Evolutionary conservation across 2,113 vertebrate species (phyloP).

Genomic region (Solea senegalensis): DNA sequence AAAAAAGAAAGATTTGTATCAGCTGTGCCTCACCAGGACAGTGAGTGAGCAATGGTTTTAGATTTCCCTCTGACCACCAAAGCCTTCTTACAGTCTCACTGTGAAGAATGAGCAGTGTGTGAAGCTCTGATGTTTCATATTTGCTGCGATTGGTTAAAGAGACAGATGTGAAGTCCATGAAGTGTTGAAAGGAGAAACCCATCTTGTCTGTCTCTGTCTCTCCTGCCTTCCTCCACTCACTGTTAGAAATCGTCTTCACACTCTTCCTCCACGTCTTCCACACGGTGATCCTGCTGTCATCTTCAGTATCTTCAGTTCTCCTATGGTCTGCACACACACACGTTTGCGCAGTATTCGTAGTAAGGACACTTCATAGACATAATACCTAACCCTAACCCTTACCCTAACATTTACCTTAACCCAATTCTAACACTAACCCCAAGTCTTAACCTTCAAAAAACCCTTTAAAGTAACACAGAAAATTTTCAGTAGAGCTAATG

Average conservation of each 20-base stretch:
- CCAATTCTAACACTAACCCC: no score
- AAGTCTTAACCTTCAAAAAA: no score
- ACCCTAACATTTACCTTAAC: no score
- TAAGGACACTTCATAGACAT: no score
- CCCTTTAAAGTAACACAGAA: no score
- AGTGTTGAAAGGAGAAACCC: conserved; percentile 56
- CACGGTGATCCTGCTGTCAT: neutral
- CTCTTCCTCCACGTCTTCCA: neutral
- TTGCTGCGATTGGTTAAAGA: conserved; percentile 33
- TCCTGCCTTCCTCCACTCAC: conserved; percentile 23
- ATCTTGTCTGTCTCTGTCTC: conserved; percentile 5
- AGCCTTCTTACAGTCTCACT: neutral
- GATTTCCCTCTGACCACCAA: conserved; percentile 15
- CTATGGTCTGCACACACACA: no score
- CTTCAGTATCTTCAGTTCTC: neutral
- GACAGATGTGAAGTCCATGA: conserved; percentile 57
- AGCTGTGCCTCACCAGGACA: no score
- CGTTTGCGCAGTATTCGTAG: no score
- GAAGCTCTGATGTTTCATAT: conserved; percentile 39
- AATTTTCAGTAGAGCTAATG: no score
- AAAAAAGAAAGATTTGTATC: no score
- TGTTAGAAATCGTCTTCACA: conserved; percentile 11
- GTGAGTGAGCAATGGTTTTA: neutral
- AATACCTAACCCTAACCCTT: no score
- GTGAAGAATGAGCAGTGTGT: conserved; percentile 30